Conservation (phyloP, 2,797 vertebrate species). For the Lutjanus argentimaculatus region DNA sequence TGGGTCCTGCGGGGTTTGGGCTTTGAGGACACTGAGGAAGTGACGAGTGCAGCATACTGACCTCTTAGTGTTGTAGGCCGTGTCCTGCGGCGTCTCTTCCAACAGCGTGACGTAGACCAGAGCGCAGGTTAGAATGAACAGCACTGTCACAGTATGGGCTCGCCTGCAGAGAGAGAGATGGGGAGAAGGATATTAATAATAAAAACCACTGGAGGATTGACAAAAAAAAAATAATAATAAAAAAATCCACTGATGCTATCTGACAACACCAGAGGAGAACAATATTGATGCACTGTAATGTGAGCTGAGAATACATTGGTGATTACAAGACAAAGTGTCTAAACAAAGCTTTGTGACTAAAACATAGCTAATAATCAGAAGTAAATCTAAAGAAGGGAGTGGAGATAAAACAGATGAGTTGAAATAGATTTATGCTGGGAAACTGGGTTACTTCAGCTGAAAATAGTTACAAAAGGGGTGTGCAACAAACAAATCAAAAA, state of each 20-base stretch:
- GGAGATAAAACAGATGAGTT: conserved; percentile 14
- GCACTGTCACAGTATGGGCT: conserved; percentile 95
- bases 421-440: conserved; percentile 7
- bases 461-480: conserved; percentile 10
- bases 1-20: conserved; percentile 9
- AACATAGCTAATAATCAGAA: neutral
- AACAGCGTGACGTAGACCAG: conserved; percentile 96
- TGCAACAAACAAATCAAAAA: neutral
- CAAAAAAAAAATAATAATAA: too few relatives aligned
- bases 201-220: conserved; percentile 10
- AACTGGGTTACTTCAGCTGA: conserved; percentile 21
- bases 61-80: conserved; percentile 98
- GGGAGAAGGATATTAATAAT: conserved; percentile 10
- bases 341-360: neutral
- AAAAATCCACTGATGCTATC: neutral
- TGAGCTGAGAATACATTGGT: neutral
- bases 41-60: conserved; percentile 66
- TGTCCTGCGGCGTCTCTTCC: conserved; percentile 98
- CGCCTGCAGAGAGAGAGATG: conserved; percentile 87
- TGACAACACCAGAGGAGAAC: neutral
- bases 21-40: conserved; percentile 14
- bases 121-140: conserved; percentile 96
- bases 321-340: neutral
- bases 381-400: conserved; percentile 8
- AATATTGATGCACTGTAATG: neutral